These are phyloP conservation scores for Acrocera orbiculus DNA, from an alignment of 2,888 invertebrate species.

Conservation along the genomic window DNA sequence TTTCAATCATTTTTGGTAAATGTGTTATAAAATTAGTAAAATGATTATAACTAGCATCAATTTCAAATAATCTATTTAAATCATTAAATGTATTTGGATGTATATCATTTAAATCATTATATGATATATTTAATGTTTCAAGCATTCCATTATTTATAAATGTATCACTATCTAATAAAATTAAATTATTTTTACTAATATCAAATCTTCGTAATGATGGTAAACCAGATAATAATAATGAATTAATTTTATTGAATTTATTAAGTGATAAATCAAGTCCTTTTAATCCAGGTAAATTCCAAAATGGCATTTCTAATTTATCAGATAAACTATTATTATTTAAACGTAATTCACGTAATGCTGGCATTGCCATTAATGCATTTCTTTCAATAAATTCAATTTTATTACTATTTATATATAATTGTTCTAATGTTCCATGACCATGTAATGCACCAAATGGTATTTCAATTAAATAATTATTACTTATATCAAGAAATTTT, in stretches of 20 bases:
- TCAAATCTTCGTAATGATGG: slow-evolving; percentile 61
- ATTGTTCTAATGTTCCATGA: slow-evolving; percentile 59
- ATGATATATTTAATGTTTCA: slow-evolving; percentile 64
- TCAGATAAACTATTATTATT: slow-evolving; percentile 68
- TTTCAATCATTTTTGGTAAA: slow-evolving; percentile 57
- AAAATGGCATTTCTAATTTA: slow-evolving; percentile 54
- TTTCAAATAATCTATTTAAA: slow-evolving; percentile 54
- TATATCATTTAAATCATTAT: slow-evolving; percentile 49
- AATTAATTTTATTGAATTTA: slow-evolving; percentile 51
- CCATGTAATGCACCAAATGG: slow-evolving; percentile 63
- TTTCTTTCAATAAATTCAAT: slow-evolving; percentile 58
- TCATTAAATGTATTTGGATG: slow-evolving; percentile 63
- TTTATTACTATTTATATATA: slow-evolving; percentile 64
- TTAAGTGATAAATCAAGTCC: slow-evolving; percentile 68
- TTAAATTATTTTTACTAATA: slow-evolving; percentile 54
- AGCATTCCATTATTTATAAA: slow-evolving; percentile 54
- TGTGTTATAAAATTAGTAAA: slow-evolving; percentile 61
- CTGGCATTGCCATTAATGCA: slow-evolving; percentile 68
- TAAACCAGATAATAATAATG: slow-evolving; percentile 51
- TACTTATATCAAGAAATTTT: slow-evolving; percentile 60
- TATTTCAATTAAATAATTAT: slow-evolving; percentile 57
- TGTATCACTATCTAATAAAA: slow-evolving; percentile 50
- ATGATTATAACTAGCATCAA: slow-evolving; percentile 58
- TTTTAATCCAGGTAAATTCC: slow-evolving; percentile 70
- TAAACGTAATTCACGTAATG: slow-evolving; percentile 61